These are phyloP conservation scores for Nomia melanderi DNA, from an alignment of 1,140 invertebrate genomes.

Conservation along the genomic window DNA sequence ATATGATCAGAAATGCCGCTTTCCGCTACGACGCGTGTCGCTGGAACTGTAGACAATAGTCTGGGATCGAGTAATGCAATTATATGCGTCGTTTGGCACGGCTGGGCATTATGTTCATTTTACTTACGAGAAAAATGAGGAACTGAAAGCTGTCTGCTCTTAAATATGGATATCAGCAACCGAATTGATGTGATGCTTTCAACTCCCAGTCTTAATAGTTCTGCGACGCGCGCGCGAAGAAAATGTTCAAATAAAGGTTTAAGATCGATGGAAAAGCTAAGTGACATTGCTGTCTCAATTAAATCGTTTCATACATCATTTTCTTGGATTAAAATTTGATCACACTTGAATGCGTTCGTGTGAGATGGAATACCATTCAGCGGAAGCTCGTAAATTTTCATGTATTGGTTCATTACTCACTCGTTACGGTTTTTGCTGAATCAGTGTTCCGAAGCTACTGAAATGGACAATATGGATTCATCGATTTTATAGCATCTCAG, in stretches of 20 bases:
- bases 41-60: background rate
- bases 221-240: background rate
- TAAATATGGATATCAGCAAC: too few relatives aligned
- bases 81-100: background rate
- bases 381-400: too few relatives aligned
- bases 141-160: background rate
- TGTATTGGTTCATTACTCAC: background rate
- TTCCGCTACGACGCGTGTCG: background rate
- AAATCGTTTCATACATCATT: too few relatives aligned
- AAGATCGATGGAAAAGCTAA: too few relatives aligned
- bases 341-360: conserved; percentile 3
- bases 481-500: too few relatives aligned
- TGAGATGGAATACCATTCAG: background rate
- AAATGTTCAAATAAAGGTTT: background rate
- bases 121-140: background rate
- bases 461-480: too few relatives aligned
- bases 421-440: too few relatives aligned
- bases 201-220: too few relatives aligned
- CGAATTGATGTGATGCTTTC: too few relatives aligned
- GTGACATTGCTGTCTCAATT: too few relatives aligned
- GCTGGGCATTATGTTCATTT: background rate
- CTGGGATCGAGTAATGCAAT: background rate
- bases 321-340: background rate
- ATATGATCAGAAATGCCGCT: background rate
- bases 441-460: too few relatives aligned